Base-by-base conservation (phyloP, 2,797 vertebrate species). In the Cyclura pinguis region DNA sequence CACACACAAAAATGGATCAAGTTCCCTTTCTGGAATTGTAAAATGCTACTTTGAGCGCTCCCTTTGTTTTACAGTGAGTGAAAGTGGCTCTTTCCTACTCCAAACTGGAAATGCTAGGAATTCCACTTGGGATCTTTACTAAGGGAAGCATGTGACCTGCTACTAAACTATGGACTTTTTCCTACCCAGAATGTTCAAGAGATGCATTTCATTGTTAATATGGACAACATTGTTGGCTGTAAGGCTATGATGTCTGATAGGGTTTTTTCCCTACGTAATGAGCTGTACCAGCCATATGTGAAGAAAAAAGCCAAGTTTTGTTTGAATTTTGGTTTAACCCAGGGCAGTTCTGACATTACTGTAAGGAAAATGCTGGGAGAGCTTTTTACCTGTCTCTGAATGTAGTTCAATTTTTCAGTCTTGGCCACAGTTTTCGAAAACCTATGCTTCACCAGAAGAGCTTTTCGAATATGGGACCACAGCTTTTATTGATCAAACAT, bases 361-460 rank as follows among this genome's bases (percentile, higher is more conserved):
- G 16, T 76, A 29, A 24, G 57, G 32, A 72, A 88, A 91, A 24
- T 62, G 52, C 22, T 86, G 2, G 24, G 29, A 52, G 77, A 89
- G 67, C 20, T 32, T 52, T 29, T 10, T 16, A 69, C 27, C n/a
- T 7, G 32, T 47, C 1, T 12, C 2, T 50, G 55, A 86, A 74
- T 50, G 22, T 7, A 62, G n/a, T 52, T 59, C 76, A 52, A 76
- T 82, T 80, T 88, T 88, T 89, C 50, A 50, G n/a, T 29, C 72
- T 86, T 0, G 0, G 18, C 0, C 0, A 50, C 24, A n/a, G 10
- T 85, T 20, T 6, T 14, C n/a, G 72, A n/a, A 84, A 20, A 74
- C 0, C 0, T 29, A 8, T 87, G 62, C 22, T 90, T 59, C 42
- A 35, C 1, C 50, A 82, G 52, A 80, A 52, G 32, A 35, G 62